Percentiles rank a stretch among this genome's conserved stretches.
These are phyloP conservation scores for Dione vanillae DNA, from an alignment of 2,888 invertebrate genomes.

Conservation along the genomic window DNA sequence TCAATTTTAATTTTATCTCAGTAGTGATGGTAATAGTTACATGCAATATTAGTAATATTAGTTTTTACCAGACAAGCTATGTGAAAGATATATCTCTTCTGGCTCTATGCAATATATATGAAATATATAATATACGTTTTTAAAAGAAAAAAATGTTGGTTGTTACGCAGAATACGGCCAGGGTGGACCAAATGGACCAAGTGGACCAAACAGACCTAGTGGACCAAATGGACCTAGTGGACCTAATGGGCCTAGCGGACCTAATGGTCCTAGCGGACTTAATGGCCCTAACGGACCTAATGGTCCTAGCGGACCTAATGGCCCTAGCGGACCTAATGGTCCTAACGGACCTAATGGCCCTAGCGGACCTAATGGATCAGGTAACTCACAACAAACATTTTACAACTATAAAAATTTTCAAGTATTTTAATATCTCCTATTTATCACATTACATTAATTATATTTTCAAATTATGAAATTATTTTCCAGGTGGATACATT, in stretches of 20 bases:
- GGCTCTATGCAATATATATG: background rate
- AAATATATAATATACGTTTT: no score
- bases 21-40: background rate
- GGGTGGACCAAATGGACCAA: background rate
- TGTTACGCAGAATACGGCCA: no score
- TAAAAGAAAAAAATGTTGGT: no score
- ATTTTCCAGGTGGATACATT: constrained; percentile 52
- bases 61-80: no score
- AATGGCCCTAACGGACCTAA: no score
- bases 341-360: background rate
- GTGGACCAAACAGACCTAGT: constrained; percentile 51
- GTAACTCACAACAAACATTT: background rate
- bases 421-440: no score
- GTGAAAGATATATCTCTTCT: no score
- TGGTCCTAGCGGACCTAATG: constrained; percentile 51
- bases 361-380: constrained; percentile 17
- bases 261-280: background rate
- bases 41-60: no score
- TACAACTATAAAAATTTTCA: no score
- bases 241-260: background rate
- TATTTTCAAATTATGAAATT: constrained; percentile 25
- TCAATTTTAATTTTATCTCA: no score
- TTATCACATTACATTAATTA: constrained; percentile 8
- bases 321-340: constrained; percentile 55
- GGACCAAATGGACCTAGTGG: constrained; percentile 11